Evolutionary conservation across 64 coral and sea anemone species (phyloP).

Genomic region (Astreopora myriophthalma): DNA sequence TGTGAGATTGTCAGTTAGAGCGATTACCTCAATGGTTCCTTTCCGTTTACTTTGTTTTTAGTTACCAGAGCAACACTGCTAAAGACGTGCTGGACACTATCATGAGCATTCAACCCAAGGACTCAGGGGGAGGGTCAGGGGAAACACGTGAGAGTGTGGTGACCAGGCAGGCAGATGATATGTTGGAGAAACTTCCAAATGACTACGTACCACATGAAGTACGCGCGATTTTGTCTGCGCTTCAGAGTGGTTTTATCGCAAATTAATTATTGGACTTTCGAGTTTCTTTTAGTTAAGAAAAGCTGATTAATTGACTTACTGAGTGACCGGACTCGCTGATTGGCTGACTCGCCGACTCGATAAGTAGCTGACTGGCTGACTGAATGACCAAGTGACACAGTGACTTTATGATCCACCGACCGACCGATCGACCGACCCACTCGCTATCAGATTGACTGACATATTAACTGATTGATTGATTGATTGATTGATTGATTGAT

Average conservation of each 20-base stretch:
- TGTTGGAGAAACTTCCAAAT: constrained; percentile 97
- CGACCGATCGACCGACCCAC: too few species aligned
- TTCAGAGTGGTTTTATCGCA: not conserved
- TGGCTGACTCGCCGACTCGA: too few species aligned
- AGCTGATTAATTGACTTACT: too few species aligned
- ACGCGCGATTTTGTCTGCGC: not conserved
- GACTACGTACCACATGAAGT: constrained; percentile 99
- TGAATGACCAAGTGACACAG: not conserved
- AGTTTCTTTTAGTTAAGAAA: too few species aligned
- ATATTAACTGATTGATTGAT: not conserved
- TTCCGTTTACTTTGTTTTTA: constrained; percentile 12
- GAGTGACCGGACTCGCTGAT: too few species aligned
- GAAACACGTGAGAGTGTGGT: constrained; percentile 98
- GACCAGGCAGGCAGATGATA: constrained; percentile 85
- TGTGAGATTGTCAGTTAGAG: not conserved
- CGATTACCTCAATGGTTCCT: not conserved
- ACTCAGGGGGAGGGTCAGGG: constrained; percentile 90
- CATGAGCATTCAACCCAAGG: constrained; percentile 99
- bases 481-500: not conserved
- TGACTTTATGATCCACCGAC: too few species aligned
- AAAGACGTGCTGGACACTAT: constrained; percentile 96
- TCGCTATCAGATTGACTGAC: too few species aligned
- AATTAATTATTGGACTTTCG: not conserved
- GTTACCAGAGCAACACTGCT: constrained; percentile 95
- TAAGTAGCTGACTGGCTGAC: not conserved